Conservation (phyloP, 2,888 invertebrate species). For the Heteropelma amictum region DNA sequence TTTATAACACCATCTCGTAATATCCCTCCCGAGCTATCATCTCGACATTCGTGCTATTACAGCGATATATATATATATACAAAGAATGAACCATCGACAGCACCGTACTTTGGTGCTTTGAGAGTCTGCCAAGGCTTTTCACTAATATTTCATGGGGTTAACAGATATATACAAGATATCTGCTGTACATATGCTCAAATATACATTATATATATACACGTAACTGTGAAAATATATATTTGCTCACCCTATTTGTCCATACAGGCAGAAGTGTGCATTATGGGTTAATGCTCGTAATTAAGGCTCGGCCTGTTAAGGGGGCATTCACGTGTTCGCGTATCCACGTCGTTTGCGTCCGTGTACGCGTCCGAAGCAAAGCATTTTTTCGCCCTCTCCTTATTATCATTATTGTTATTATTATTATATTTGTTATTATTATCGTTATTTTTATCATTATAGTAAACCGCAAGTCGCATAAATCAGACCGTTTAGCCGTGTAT, state of each 20-base stretch:
- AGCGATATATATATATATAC: neutral
- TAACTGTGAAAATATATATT: conserved; percentile 26
- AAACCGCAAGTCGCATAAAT: conserved; percentile 69
- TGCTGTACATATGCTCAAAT: neutral
- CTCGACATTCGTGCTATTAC: neutral
- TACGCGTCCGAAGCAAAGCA: neutral
- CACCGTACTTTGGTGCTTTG: no score
- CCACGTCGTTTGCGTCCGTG: neutral
- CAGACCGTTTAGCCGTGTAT: conserved; percentile 72
- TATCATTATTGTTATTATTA: conserved; percentile 16
- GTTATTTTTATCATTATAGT: conserved; percentile 54
- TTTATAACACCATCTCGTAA: conserved; percentile 8
- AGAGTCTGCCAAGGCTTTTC: no score
- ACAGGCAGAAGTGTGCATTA: conserved; percentile 24
- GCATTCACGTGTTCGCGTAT: conserved; percentile 49
- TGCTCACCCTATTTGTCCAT: neutral
- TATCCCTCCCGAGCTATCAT: conserved; percentile 18
- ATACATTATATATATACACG: neutral
- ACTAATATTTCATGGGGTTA: neutral
- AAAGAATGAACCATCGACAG: neutral
- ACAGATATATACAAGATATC: neutral
- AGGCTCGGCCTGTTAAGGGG: conserved; percentile 66
- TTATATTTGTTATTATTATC: conserved; percentile 14
- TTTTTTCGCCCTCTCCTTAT: conserved; percentile 26
- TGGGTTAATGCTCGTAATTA: conserved; percentile 72